Percentiles rank a stretch among this genome's conserved stretches.
phyloP scores from a whole-genome alignment of 2,888 invertebrate species.

The Hemistola chrysoprasaria region DNA sequence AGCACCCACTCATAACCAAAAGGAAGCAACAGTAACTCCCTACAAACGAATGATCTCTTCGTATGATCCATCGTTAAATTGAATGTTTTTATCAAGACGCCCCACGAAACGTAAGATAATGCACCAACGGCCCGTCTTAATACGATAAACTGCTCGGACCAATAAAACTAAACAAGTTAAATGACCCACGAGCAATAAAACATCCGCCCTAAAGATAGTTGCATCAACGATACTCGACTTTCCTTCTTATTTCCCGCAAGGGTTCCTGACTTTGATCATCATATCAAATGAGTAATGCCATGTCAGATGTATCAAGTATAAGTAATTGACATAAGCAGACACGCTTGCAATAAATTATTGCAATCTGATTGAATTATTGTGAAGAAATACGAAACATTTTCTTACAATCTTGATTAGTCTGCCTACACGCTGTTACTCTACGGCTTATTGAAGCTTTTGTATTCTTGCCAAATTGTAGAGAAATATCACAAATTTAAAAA shows the following conservation, averaged over 20 bases:
- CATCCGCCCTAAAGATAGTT: slow-evolving; percentile 48
- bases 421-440: no score
- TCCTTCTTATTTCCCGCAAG: slow-evolving; percentile 29
- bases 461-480: slow-evolving; percentile 28
- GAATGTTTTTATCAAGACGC: slow-evolving; percentile 61
- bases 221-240: slow-evolving; percentile 49
- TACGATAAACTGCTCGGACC: slow-evolving; percentile 70
- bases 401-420: slow-evolving; percentile 32
- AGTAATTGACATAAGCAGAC: slow-evolving; percentile 54
- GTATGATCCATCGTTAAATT: slow-evolving; percentile 52
- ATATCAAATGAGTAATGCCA: slow-evolving; percentile 49
- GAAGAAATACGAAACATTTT: slow-evolving; percentile 32
- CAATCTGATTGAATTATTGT: slow-evolving; percentile 42
- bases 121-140: slow-evolving; percentile 63
- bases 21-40: slow-evolving; percentile 22
- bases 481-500: neutral
- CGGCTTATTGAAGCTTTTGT: slow-evolving; percentile 26
- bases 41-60: slow-evolving; percentile 12
- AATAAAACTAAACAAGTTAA: slow-evolving; percentile 78
- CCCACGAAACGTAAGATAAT: slow-evolving; percentile 54
- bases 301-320: slow-evolving; percentile 43
- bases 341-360: slow-evolving; percentile 48
- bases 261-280: slow-evolving; percentile 27
- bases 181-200: slow-evolving; percentile 61
- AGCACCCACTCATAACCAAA: slow-evolving; percentile 26